Evolutionary conservation across 2,888 invertebrate species (phyloP).

Genomic region (Apocheima hispidaria): DNA sequence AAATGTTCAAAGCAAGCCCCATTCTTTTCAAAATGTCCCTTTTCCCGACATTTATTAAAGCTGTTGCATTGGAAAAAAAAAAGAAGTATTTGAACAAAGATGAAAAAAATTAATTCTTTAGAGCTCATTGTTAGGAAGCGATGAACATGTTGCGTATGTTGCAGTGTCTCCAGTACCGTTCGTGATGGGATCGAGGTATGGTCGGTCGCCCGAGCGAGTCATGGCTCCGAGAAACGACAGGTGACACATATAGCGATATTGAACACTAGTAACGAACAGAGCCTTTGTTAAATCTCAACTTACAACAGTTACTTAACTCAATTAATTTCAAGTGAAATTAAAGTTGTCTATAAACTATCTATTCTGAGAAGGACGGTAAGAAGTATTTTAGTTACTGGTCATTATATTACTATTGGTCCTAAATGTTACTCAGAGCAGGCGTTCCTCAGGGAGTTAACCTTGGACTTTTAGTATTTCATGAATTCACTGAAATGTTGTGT

Average conservation of each 20-base stretch:
- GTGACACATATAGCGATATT: constrained; percentile 51
- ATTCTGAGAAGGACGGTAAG: background rate
- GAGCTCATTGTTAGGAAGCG: background rate
- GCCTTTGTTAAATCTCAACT: background rate
- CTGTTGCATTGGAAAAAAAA: no score
- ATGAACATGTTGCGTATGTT: background rate
- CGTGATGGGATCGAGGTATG: constrained; percentile 74
- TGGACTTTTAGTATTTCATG: background rate
- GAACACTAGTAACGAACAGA: no score
- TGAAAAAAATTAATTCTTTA: no score
- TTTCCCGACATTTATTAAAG: no score
- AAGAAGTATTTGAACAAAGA: no score
- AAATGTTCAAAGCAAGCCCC: no score
- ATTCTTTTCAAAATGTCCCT: no score
- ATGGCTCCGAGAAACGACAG: constrained; percentile 71
- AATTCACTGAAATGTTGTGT: background rate
- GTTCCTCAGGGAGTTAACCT: constrained; percentile 4
- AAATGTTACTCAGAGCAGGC: background rate
- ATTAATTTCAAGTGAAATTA: no score
- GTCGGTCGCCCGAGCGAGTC: constrained; percentile 67
- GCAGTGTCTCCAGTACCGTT: constrained; percentile 73
- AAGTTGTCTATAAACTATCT: background rate
- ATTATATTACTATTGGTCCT: background rate
- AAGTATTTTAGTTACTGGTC: background rate
- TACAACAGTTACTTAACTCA: no score